Evolutionary conservation across 2,113 vertebrate species (phyloP), one percentile per base, ranked within the genome.

Genomic region (Scomber colias): DNA sequence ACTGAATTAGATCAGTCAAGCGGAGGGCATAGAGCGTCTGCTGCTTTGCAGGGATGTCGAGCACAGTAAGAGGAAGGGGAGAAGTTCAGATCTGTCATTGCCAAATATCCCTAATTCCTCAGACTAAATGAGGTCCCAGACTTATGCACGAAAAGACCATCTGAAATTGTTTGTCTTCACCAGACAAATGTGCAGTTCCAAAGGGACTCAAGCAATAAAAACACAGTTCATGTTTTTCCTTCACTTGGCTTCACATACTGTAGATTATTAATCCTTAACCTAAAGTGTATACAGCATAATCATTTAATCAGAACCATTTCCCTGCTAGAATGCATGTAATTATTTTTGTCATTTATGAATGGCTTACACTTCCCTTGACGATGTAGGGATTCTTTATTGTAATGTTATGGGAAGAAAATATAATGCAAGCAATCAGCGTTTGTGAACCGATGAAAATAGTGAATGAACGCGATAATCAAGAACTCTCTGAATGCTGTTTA

Each of bases 1-100:
- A 87, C 81, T 59, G 76, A 91, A 93, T 93, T 92, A 94, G 92
- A 92, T 91, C 94, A 93, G 87, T 91, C 89, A 75, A 91, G 90
- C 76, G 69, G 79, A 87, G 91, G 90, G 75, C 90, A 83, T 74
- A 16, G 78, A 72, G 77, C 49, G 75, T 79, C 83, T 89, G 83
- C 87, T 75, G 81, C 89, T 84, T 82, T 72, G 77, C 73, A 40
- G 75, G 81, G 69, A 88, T 78, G 87, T 87, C 82, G 75, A 76
- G 73, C 77, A 55, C 78, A 70, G 75, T 21, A 31, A 84, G 68
- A 48, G 67, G 55, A 27, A 55, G 70, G 44, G 51, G 65, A 60
- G 69, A 56, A 48, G 76, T 89, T 81, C 70, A 84, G 40, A 79
- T 79, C 80, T 88, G 85, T 84, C 83, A 73, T 45, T 68, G 83